Conservation (phyloP, 2,888 invertebrate species). For the Orgyia antiqua region DNA sequence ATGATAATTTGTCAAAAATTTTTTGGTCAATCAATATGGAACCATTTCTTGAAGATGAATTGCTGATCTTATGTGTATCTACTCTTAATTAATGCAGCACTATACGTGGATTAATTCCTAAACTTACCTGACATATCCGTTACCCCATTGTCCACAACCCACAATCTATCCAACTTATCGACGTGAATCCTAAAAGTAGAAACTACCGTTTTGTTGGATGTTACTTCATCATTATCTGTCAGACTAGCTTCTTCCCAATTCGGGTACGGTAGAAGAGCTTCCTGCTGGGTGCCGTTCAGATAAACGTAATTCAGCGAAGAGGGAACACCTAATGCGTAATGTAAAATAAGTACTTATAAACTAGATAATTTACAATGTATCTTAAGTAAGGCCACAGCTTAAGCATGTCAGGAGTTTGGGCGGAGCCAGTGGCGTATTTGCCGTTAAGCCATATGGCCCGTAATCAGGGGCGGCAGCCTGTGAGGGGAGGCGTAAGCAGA, state of each 20-base stretch:
- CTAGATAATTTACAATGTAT: background rate
- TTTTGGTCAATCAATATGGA: too few relatives aligned
- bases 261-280: slow-evolving; percentile 84
- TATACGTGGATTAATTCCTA: too few relatives aligned
- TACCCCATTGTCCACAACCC: slow-evolving; percentile 88
- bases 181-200: slow-evolving; percentile 84
- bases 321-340: slow-evolving; percentile 39
- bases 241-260: slow-evolving; percentile 86
- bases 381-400: background rate
- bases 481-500: too few relatives aligned
- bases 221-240: slow-evolving; percentile 43
- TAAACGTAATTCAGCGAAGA: slow-evolving; percentile 72
- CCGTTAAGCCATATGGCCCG: too few relatives aligned
- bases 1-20: too few relatives aligned
- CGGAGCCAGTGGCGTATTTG: too few relatives aligned
- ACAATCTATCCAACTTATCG: slow-evolving; percentile 85
- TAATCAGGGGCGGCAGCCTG: too few relatives aligned
- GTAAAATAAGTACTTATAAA: background rate
- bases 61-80: too few relatives aligned
- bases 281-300: slow-evolving; percentile 79
- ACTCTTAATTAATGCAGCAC: too few relatives aligned
- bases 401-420: background rate
- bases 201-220: slow-evolving; percentile 77
- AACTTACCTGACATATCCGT: slow-evolving; percentile 81
- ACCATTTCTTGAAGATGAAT: too few relatives aligned